Base-by-base conservation (phyloP, 2,113 vertebrate species). In the Leptobrachium ailaonicum region DNA sequence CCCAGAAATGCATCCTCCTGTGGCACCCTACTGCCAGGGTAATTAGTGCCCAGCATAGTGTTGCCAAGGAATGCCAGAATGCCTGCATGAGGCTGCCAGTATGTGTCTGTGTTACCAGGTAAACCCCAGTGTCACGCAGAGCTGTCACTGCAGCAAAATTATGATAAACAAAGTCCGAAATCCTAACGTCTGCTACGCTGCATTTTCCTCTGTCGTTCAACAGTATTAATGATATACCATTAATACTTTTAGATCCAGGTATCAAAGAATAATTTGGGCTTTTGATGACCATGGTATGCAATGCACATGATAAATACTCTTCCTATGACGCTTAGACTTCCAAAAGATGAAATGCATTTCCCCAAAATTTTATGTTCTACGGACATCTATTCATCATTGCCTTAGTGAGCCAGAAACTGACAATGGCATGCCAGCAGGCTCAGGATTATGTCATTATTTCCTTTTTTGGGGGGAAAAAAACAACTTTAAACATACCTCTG, bases 1-100 rank as follows among this genome's bases (percentile, higher is more conserved):
- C 50, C 70, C 47, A 45, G 44, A 40, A 0, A n/a, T 47, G 32
- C 41, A 82, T 82, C 73, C 75, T 69, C 71, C 75, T 82, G 7
- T 66, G 70, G 71, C 44, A 50, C 63, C 77, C 70, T 73, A 47
- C 77, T 73, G 71, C 71, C 77, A 66, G 67, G 5, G 71, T 80
- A 73, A 73, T 80, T 80, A 73, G 41, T 73, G 70, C 62, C 71
- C 77, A 73, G 62, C 58, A 45, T 10, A 67, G 47, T n/a, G n/a
- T 44, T 80, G 70, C 77, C 77, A 80, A 66, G 41, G 63, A 73
- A 66, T 79, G 62, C 70, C 77, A 66, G 41, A 53, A n/a, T 54
- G 77, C 69, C 71, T 58, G 71, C 10, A 62, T 67, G 71, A 66
- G 53, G 4, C 47, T 50, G 47, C 69, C 71, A 67, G 71, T 14